Evolutionary conservation across 2,113 vertebrate species (phyloP).

Genomic region (Hippocampus mohnikei): DNA sequence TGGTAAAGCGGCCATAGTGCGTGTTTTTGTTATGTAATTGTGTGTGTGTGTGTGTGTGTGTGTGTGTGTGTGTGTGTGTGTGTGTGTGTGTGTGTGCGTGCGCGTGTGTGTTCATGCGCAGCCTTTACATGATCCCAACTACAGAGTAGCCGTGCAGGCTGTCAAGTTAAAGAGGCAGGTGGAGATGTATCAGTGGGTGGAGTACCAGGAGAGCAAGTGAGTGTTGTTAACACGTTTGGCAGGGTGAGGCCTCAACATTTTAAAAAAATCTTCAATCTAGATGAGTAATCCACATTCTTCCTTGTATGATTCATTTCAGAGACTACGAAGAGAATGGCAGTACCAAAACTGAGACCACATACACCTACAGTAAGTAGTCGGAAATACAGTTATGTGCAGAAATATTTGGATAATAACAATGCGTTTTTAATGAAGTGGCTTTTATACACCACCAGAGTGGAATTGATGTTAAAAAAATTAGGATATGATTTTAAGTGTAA

Average conservation of each 20-base stretch:
- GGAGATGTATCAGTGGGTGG: slow-evolving; percentile 99
- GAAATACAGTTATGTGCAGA: neutral
- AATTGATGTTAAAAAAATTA: neutral
- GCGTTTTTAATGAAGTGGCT: neutral
- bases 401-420: neutral
- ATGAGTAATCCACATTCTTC: neutral
- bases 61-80: too few relatives aligned
- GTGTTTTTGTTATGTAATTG: neutral
- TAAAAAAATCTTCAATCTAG: neutral
- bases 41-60: slow-evolving; percentile 1
- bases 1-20: too few relatives aligned
- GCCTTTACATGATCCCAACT: slow-evolving; percentile 94
- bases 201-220: slow-evolving; percentile 85
- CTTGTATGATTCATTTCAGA: slow-evolving; percentile 58
- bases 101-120: slow-evolving; percentile 46
- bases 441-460: neutral
- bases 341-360: slow-evolving; percentile 86
- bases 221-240: slow-evolving; percentile 33
- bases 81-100: too few relatives aligned
- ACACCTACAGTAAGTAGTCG: slow-evolving; percentile 86
- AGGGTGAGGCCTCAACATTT: slow-evolving; percentile 4
- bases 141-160: slow-evolving; percentile 81
- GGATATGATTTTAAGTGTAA: neutral
- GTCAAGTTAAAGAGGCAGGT: slow-evolving; percentile 89
- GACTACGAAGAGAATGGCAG: slow-evolving; percentile 87